Conservation (phyloP, 2,888 invertebrate species). For the Melipona bicolor region DNA sequence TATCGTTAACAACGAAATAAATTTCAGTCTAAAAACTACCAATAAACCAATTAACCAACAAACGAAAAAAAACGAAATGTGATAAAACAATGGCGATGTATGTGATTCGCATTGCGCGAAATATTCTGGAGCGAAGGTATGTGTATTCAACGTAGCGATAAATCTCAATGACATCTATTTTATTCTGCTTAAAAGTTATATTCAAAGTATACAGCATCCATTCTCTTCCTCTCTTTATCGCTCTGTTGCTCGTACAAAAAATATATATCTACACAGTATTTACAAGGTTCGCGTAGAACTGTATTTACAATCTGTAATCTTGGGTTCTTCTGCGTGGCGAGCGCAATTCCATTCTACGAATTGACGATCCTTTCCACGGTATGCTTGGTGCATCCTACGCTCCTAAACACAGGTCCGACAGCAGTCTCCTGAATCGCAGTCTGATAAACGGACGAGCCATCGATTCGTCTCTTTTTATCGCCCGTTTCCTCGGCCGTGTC, state of each 20-base stretch:
- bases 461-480: slow-evolving; percentile 69
- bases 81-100: neutral
- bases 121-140: slow-evolving; percentile 1
- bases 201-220: slow-evolving; percentile 32
- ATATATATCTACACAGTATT: slow-evolving; percentile 65
- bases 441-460: slow-evolving; percentile 65
- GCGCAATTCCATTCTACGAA: slow-evolving; percentile 69
- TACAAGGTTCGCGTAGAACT: slow-evolving; percentile 46
- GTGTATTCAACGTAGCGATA: neutral
- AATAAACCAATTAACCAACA: neutral
- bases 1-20: neutral
- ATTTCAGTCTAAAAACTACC: neutral
- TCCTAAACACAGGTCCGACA: slow-evolving; percentile 68
- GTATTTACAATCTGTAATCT: slow-evolving; percentile 14
- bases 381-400: slow-evolving; percentile 79
- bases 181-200: slow-evolving; percentile 25
- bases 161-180: slow-evolving; percentile 40
- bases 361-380: slow-evolving; percentile 83
- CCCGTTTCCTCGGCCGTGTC: slow-evolving; percentile 53
- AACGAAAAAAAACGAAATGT: neutral
- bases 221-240: slow-evolving; percentile 28
- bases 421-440: slow-evolving; percentile 67
- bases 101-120: neutral
- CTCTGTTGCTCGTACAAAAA: slow-evolving; percentile 56
- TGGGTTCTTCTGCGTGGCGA: neutral